These are phyloP conservation scores for Notodonta ziczac DNA, from an alignment of 2,888 invertebrate genomes.

Conservation along the genomic window DNA sequence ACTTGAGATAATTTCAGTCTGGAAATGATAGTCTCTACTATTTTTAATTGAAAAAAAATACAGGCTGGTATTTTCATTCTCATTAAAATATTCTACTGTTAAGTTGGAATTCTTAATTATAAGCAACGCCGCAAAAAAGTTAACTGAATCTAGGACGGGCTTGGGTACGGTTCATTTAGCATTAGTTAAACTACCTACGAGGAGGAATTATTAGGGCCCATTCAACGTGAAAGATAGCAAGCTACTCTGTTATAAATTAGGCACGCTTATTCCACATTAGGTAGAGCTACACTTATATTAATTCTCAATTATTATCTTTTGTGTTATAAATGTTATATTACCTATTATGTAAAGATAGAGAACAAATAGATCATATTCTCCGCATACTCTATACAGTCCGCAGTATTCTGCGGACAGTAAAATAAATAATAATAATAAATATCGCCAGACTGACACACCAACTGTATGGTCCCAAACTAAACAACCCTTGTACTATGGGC, in stretches of 20 bases:
- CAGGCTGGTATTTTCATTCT: conserved; percentile 33
- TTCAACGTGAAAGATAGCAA: conserved; percentile 7
- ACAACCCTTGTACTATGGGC: too few species aligned
- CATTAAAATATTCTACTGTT: conserved; percentile 41
- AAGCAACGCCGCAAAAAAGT: conserved; percentile 32
- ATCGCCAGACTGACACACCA: too few species aligned
- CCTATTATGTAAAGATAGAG: too few species aligned
- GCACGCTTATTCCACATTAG: neutral
- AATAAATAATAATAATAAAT: too few species aligned
- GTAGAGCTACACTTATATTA: neutral
- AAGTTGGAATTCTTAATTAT: conserved; percentile 46
- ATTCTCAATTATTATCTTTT: too few species aligned
- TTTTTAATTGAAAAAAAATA: conserved; percentile 20
- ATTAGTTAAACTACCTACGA: conserved; percentile 19
- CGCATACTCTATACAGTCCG: too few species aligned
- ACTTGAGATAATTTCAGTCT: conserved; percentile 10
- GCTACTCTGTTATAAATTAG: conserved; percentile 9
- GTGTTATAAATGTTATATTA: too few species aligned
- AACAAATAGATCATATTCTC: too few species aligned
- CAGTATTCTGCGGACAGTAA: too few species aligned
- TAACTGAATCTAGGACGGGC: conserved; percentile 20
- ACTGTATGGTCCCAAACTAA: too few species aligned
- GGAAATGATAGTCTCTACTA: conserved; percentile 23
- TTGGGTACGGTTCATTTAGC: conserved; percentile 26
- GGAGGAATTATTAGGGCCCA: conserved; percentile 15